Percentiles rank a stretch among this genome's conserved stretches.
Conservation (phyloP, 2,113 vertebrate species). For the Gorilla gorilla region DNA sequence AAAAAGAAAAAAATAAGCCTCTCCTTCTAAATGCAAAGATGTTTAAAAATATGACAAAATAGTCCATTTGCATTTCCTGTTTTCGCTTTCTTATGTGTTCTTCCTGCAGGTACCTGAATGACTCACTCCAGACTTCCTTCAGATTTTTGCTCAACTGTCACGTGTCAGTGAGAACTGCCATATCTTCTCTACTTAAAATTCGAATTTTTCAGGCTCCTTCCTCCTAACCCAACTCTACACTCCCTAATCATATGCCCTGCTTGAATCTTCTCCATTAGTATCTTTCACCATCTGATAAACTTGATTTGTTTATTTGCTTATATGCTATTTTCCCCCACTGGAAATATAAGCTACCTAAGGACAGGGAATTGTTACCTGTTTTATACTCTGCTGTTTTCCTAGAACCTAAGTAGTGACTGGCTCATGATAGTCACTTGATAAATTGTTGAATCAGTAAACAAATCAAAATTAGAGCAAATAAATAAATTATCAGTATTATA, state of each 20-base stretch:
- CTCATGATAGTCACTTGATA: background rate
- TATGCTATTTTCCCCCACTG: background rate
- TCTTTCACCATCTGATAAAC: background rate
- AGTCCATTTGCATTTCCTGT: background rate
- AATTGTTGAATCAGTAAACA: background rate
- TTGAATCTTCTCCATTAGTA: background rate
- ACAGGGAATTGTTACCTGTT: background rate
- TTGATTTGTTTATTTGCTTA: conserved; percentile 3
- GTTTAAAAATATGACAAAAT: background rate
- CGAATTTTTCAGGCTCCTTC: background rate
- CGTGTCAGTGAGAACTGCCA: background rate
- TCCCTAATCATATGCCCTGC: background rate
- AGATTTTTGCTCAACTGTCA: background rate
- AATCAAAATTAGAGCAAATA: background rate
- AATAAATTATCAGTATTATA: background rate
- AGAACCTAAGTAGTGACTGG: background rate
- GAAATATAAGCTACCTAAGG: background rate
- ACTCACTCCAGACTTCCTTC: background rate
- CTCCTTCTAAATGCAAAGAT: background rate
- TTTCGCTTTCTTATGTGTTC: background rate
- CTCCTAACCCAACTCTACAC: background rate
- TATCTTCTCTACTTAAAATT: background rate
- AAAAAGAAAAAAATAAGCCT: background rate
- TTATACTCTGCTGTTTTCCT: background rate
- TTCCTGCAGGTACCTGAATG: background rate